Conservation (phyloP, 2,888 invertebrate genomes). For the Pogonocherus hispidulus region DNA sequence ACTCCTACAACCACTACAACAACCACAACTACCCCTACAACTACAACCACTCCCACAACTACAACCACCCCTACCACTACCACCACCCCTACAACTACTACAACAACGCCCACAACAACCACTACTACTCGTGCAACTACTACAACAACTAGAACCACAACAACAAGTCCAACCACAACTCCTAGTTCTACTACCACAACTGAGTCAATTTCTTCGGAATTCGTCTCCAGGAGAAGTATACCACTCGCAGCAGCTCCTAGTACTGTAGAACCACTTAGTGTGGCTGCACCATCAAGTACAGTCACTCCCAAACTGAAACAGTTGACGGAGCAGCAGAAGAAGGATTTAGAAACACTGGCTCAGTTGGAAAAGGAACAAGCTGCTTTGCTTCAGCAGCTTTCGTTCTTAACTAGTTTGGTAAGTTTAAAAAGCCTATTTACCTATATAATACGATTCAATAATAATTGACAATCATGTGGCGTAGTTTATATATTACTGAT, state of each 20-base stretch:
- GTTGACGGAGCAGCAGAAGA: constrained; percentile 64
- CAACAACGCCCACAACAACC: constrained; percentile 37
- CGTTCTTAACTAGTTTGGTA: constrained; percentile 65
- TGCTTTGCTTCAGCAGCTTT: constrained; percentile 65
- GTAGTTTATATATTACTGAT: no score
- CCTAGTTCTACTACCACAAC: constrained; percentile 22
- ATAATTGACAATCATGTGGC: no score
- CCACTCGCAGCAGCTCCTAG: constrained; percentile 27
- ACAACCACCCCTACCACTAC: constrained; percentile 31
- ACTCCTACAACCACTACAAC: constrained; percentile 38
- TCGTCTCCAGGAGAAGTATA: constrained; percentile 24
- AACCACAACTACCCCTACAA: constrained; percentile 43
- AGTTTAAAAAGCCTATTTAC: no score
- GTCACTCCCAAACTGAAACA: constrained; percentile 55
- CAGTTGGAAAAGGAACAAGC: constrained; percentile 66
- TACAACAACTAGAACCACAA: constrained; percentile 22
- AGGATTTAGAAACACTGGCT: constrained; percentile 63
- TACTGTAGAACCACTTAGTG: constrained; percentile 23
- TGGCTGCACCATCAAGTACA: constrained; percentile 31
- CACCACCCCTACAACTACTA: constrained; percentile 37
- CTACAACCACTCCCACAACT: constrained; percentile 32
- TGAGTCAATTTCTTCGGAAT: not conserved
- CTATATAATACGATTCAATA: no score
- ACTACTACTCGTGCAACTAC: constrained; percentile 39
- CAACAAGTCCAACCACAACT: constrained; percentile 43